A percentile compares a stretch with the other conserved stretches of the same genome.
Evolutionary conservation across 1,140 invertebrate genomes (phyloP).

Genomic region (Vanessa atalanta): DNA sequence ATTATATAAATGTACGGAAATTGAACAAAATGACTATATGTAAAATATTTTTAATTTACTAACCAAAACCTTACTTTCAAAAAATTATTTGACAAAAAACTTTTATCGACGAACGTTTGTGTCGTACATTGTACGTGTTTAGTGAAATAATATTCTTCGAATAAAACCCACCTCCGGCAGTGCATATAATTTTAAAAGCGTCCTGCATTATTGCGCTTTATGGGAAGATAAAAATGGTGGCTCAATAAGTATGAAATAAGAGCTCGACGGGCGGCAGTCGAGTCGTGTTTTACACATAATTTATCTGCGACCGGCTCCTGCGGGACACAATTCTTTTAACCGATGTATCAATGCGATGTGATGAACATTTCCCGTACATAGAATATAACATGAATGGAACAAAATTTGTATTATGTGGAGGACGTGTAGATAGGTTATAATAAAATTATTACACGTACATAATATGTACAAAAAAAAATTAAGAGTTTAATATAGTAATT

Average conservation of each 20-base stretch:
- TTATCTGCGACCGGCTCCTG: conserved; percentile 51
- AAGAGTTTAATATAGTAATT: too few relatives aligned
- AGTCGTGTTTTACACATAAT: conserved; percentile 51
- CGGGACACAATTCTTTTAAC: conserved; percentile 50
- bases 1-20: background rate
- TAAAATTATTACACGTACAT: too few relatives aligned
- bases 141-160: conserved; percentile 41
- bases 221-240: conserved; percentile 62
- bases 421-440: too few relatives aligned
- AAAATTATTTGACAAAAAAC: conserved; percentile 24
- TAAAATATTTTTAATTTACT: background rate
- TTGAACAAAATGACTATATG: background rate
- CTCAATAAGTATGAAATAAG: conserved; percentile 70
- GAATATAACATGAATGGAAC: background rate
- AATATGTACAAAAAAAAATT: too few relatives aligned
- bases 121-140: conserved; percentile 29
- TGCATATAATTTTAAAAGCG: conserved; percentile 69
- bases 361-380: conserved; percentile 25
- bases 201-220: conserved; percentile 62
- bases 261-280: conserved; percentile 42
- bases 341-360: conserved; percentile 45
- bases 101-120: conserved; percentile 17
- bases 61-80: conserved; percentile 5
- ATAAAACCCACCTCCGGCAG: conserved; percentile 45
- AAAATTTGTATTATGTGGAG: background rate